Percentiles rank a stretch among this genome's conserved stretches.
phyloP scores from a whole-genome alignment of 1,140 invertebrate genomes.

The Doryteuthis pealeii region DNA sequence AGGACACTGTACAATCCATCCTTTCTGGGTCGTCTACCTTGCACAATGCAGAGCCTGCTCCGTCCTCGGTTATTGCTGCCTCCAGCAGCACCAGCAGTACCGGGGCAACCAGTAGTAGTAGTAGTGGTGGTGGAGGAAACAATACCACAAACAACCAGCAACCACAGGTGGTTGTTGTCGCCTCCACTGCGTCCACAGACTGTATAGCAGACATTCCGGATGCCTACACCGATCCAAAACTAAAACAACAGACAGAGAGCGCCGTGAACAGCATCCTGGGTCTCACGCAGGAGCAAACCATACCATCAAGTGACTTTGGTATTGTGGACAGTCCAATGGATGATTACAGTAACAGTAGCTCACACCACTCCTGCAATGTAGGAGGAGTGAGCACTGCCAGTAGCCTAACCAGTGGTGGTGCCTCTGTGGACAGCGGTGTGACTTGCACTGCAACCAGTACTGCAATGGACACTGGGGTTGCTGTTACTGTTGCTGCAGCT shows the following conservation, averaged over 20 bases:
- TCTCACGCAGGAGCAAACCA: slow-evolving; percentile 26
- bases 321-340: slow-evolving; percentile 19
- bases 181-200: not conserved
- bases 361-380: slow-evolving; percentile 8
- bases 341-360: not conserved
- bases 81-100: not conserved
- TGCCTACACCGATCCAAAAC: slow-evolving; percentile 22
- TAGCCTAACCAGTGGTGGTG: not conserved
- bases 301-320: slow-evolving; percentile 11
- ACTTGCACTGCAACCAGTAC: not conserved
- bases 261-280: slow-evolving; percentile 51
- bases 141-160: not conserved
- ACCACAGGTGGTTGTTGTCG: not conserved
- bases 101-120: not conserved
- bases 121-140: not conserved
- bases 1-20: slow-evolving; percentile 7
- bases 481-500: not conserved
- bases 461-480: not conserved
- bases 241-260: slow-evolving; percentile 47
- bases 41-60: not conserved
- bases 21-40: not conserved
- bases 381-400: not conserved
- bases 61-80: not conserved
- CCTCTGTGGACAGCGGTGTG: not conserved
- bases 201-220: not conserved